These are phyloP conservation scores for Holothuria scabra DNA, from an alignment of 53 echinoderm and acorn worm genomes.

Conservation along the genomic window DNA sequence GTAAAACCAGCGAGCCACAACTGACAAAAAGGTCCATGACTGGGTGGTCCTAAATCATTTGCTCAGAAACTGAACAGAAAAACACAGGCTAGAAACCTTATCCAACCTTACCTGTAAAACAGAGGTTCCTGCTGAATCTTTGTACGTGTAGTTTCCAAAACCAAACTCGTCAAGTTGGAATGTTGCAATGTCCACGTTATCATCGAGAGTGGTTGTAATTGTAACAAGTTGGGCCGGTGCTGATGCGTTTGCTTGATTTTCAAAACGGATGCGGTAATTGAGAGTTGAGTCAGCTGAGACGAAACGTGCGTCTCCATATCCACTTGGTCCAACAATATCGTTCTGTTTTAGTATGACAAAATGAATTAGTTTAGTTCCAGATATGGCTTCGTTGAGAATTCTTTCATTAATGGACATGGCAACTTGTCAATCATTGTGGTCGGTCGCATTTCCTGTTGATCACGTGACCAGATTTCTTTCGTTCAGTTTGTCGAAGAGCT, in stretches of 20 bases:
- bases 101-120: conserved; percentile 1
- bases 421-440: too few relatives aligned
- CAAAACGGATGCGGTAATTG: conserved; percentile 44
- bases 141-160: conserved; percentile 39
- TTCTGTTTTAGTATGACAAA: conserved; percentile 17
- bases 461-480: too few relatives aligned
- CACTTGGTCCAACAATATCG: conserved; percentile 53
- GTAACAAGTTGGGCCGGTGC: conserved; percentile 55
- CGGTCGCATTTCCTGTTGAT: too few relatives aligned
- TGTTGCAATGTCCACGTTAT: conserved; percentile 27
- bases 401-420: too few relatives aligned
- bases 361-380: not conserved
- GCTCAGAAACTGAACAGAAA: too few relatives aligned
- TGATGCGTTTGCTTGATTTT: conserved; percentile 54
- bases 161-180: conserved; percentile 42
- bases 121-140: not conserved
- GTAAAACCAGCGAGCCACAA: too few relatives aligned
- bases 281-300: conserved; percentile 4
- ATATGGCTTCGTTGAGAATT: not conserved
- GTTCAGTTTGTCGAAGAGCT: too few relatives aligned
- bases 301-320: conserved; percentile 47
- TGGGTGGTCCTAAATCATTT: too few relatives aligned
- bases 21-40: too few relatives aligned
- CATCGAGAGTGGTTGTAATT: conserved; percentile 18
- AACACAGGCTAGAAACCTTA: too few relatives aligned